These are phyloP conservation scores for Ophraella communa DNA, from an alignment of 2,888 invertebrate species.

Conservation along the genomic window DNA sequence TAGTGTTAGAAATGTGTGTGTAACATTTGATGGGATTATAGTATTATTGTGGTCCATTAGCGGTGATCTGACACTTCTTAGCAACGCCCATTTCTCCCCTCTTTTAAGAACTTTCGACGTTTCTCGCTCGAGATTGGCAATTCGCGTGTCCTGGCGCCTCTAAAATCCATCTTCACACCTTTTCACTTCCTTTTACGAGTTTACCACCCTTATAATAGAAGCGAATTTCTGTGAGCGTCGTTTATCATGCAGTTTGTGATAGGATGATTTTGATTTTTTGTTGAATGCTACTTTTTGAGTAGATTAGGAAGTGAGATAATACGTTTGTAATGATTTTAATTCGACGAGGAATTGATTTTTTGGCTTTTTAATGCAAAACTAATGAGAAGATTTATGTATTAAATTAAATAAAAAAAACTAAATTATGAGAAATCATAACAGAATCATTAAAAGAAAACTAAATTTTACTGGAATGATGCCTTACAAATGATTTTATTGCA, in stretches of 20 bases:
- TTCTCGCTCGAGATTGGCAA: slow-evolving; percentile 58
- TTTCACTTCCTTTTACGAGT: slow-evolving; percentile 52
- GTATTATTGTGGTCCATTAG: slow-evolving; percentile 51
- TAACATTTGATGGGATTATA: slow-evolving; percentile 25
- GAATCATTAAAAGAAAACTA: too few species aligned
- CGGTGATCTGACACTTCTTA: slow-evolving; percentile 55
- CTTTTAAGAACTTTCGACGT: slow-evolving; percentile 36
- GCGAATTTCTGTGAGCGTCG: slow-evolving; percentile 26
- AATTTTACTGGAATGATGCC: too few species aligned
- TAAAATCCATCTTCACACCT: slow-evolving; percentile 59
- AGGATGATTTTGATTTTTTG: slow-evolving; percentile 30
- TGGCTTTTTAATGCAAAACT: neutral
- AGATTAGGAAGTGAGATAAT: neutral
- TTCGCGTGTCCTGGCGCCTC: slow-evolving; percentile 58
- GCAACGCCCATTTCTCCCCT: slow-evolving; percentile 39
- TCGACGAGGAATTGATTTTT: neutral
- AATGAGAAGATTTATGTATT: neutral
- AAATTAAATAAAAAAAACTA: too few species aligned
- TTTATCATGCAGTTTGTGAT: slow-evolving; percentile 29
- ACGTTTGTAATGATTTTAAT: neutral
- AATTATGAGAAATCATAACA: too few species aligned
- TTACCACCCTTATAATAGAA: slow-evolving; percentile 41
- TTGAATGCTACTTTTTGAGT: slow-evolving; percentile 25
- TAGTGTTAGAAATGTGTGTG: slow-evolving; percentile 22
- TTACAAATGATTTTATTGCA: too few species aligned